Evolutionary conservation across 1,140 invertebrate genomes (phyloP), one percentile per base, ranked within the genome.

Genomic region (Drosophila ananassae): DNA sequence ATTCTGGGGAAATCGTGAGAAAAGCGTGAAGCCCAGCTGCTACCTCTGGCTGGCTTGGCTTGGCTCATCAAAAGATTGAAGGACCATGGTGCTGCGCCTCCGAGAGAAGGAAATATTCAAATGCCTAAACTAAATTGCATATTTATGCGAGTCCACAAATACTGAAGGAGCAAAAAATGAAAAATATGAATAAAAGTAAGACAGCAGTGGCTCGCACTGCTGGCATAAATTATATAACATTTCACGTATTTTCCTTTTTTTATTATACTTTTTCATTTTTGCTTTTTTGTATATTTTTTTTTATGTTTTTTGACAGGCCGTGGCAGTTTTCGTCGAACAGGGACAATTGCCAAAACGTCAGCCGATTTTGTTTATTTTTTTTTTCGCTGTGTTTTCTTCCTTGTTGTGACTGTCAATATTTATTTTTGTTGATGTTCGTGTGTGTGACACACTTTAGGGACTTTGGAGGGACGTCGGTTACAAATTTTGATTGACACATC

Each of bases 401-500:
- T 55, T 68, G 72, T 66, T 57, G 68, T 61, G 61, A 71, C 68
- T 68, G 78, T 87, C 72, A 89, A 83, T 87, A 79, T 87, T 82
- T 89, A 74, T 78, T 60, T 81, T 50, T 47, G 34, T 48, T 44
- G 48, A 55, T 62, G 59, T 69, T 52, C 60, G 53, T 32, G 12
- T 17, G 22, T 39, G 44, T 34, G 22, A 10, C 48, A 13, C 66
- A 50, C 75, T 69, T 64, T 63, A 28, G 82, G 57, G 48, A 61
- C 60, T 62, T 55, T 61, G 37, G 13, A 25, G 39, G 24, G 24
- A 25, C 24, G 5, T 4, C 17, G 77, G 61, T 71, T 59, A 66
- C 61, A 59, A 57, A 57, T 63, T 79, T 58, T 87, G 83, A 87
- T 87, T 87, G 83, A 89, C 84, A 83, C 72, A 73, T 79, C 55